Conservation (phyloP, 1,140 invertebrate genomes). For the Metopolophium dirhodum region DNA sequence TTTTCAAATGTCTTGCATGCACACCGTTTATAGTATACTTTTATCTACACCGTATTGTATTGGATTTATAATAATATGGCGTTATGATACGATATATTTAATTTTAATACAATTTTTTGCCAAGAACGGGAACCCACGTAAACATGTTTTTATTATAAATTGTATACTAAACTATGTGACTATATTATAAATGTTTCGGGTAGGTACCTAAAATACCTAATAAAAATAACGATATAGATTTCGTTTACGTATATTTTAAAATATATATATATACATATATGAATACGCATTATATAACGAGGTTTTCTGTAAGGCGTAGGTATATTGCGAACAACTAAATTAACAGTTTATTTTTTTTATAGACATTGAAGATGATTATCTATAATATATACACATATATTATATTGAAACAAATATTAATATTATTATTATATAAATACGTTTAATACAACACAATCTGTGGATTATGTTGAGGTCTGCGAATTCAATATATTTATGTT, state of each 20-base stretch:
- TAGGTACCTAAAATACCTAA: not conserved
- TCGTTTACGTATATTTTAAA: not conserved
- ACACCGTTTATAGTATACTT: not conserved
- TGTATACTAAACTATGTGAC: not conserved
- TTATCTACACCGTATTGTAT: not conserved
- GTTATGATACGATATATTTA: not conserved
- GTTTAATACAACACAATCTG: not conserved
- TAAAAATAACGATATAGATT: not conserved
- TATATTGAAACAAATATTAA: not conserved
- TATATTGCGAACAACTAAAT: not conserved
- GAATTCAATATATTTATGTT: not conserved
- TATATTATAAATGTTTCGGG: not conserved
- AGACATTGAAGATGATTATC: not conserved
- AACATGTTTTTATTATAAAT: not conserved
- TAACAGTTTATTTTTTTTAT: not conserved
- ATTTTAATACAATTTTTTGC: not conserved
- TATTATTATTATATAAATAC: not conserved
- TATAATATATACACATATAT: not conserved
- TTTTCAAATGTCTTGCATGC: constrained; percentile 2
- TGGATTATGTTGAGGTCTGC: not conserved
- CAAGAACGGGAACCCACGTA: not conserved
- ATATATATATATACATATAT: not conserved
- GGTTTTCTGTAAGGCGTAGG: not conserved
- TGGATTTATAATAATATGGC: not conserved
- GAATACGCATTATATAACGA: not conserved